Base-by-base conservation (phyloP, 1,140 invertebrate species). In the Zaprionus ghesquierei region DNA sequence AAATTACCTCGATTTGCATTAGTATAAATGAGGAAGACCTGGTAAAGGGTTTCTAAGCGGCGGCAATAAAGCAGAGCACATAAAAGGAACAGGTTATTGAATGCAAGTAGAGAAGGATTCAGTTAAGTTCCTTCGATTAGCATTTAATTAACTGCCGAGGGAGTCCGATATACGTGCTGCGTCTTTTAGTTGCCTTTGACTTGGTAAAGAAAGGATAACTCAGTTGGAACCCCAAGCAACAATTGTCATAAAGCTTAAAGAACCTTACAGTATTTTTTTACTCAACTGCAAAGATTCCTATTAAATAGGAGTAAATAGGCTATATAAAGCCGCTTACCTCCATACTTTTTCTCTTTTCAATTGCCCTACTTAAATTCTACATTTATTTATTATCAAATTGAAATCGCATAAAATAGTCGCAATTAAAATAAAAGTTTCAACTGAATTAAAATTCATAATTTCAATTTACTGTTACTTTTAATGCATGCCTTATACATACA, bases 1-100 rank as follows among this genome's bases (percentile, higher is more conserved):
- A 56, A 79, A 79, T 84, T 81, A 56, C 75, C 70, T 49, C 50
- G 65, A 79, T 72, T 84, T 69, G 66, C 80, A 76, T 79, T 79
- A 66, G 66, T 29, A 27, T 33, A 15, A 46, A 18, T 53, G 8
- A 13, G 12, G 22, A 49, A 10, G 6, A 49, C 9, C 8, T 20
- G 49, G 2, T 6, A 27, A 23, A 5, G 49, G 6, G 33, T n/a
- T n/a, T n/a, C n/a, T n/a, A n/a, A n/a, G n/a, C n/a, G 20, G 35
- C 22, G 27, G 20, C 18, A 35, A 58, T 12, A 58, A 22, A 58
- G 23, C 22, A 20, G 5, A 41, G 35, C 6, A 5, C 18, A 20
- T 20, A 38, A 38, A 22, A 18, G 20, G 4, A 22, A 13, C 4
- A n/a, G 20, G 20, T 55, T 55, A 13, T 46, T 46, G 18, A 46